phyloP scores from a whole-genome alignment of 2,888 invertebrate genomes.

The Stratiomys singularior region DNA sequence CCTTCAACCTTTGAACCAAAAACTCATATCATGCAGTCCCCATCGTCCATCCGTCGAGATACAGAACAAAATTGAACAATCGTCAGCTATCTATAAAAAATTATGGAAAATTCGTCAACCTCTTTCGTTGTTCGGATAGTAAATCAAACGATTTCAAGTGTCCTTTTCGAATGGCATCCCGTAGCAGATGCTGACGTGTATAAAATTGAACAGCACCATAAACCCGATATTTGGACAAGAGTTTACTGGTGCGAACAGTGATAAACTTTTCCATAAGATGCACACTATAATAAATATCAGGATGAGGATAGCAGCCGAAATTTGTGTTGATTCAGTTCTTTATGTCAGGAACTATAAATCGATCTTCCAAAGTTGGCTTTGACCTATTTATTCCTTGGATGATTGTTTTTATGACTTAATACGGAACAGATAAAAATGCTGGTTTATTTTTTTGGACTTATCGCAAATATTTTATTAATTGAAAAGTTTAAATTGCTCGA shows the following conservation, averaged over 20 bases:
- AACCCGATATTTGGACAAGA: slow-evolving; percentile 59
- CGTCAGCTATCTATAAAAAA: slow-evolving; percentile 3
- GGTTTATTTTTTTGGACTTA: too few relatives aligned
- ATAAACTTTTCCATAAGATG: slow-evolving; percentile 33
- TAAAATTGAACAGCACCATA: slow-evolving; percentile 60
- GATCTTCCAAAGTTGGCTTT: too few relatives aligned
- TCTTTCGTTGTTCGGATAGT: slow-evolving; percentile 57
- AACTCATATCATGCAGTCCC: background rate
- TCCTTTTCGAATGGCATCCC: slow-evolving; percentile 59
- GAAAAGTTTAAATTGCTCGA: too few relatives aligned
- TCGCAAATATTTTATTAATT: too few relatives aligned
- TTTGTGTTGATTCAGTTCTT: too few relatives aligned
- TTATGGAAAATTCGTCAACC: slow-evolving; percentile 40
- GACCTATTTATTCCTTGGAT: too few relatives aligned
- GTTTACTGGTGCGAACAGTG: slow-evolving; percentile 58
- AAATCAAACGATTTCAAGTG: slow-evolving; percentile 59
- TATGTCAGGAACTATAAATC: too few relatives aligned
- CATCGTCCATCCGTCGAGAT: background rate
- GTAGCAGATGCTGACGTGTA: slow-evolving; percentile 59
- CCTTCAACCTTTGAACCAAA: background rate
- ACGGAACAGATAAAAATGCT: too few relatives aligned
- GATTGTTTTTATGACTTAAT: too few relatives aligned
- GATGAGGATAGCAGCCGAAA: too few relatives aligned
- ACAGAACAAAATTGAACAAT: background rate
- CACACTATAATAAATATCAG: background rate